Conservation (phyloP, 2,888 invertebrate genomes). For the Nectonema munidae region DNA sequence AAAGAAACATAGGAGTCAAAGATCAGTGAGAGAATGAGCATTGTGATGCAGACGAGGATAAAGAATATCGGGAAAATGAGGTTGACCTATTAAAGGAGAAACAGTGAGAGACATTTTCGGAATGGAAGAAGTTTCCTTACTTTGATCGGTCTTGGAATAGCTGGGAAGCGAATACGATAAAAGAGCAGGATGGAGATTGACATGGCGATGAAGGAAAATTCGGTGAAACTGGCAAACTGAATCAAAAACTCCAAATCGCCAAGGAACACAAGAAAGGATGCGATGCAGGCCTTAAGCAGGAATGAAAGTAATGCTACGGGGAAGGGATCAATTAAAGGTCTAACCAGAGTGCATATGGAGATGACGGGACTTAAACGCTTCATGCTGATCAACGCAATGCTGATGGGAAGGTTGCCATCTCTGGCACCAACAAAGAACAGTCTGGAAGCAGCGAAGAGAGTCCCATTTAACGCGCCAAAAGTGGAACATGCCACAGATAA, state of each 20-base stretch:
- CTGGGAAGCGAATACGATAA: constrained; percentile 22
- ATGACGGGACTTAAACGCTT: constrained; percentile 25
- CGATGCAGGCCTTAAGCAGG: too few species aligned
- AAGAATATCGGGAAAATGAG: too few species aligned
- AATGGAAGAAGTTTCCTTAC: too few species aligned
- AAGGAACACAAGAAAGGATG: too few species aligned
- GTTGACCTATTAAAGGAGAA: too few species aligned
- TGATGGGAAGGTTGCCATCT: constrained; percentile 25
- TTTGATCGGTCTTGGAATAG: too few species aligned
- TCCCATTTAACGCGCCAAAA: constrained; percentile 70
- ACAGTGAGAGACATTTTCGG: too few species aligned
- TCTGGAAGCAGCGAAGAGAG: constrained; percentile 57
- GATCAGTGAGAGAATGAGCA: too few species aligned
- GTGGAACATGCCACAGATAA: constrained; percentile 76
- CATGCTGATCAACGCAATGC: constrained; percentile 25
- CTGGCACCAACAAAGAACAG: constrained; percentile 27
- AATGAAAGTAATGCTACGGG: constrained; percentile 18
- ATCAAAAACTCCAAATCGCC: constrained; percentile 25
- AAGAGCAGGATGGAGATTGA: constrained; percentile 25
- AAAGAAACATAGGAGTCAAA: too few species aligned
- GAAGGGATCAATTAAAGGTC: constrained; percentile 19
- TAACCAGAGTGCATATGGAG: constrained; percentile 25
- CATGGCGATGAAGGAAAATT: constrained; percentile 24
- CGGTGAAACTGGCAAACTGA: constrained; percentile 26
- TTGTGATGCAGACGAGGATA: too few species aligned